Conservation (phyloP, 2,888 invertebrate species). For the Rugalucina vietnamica region DNA sequence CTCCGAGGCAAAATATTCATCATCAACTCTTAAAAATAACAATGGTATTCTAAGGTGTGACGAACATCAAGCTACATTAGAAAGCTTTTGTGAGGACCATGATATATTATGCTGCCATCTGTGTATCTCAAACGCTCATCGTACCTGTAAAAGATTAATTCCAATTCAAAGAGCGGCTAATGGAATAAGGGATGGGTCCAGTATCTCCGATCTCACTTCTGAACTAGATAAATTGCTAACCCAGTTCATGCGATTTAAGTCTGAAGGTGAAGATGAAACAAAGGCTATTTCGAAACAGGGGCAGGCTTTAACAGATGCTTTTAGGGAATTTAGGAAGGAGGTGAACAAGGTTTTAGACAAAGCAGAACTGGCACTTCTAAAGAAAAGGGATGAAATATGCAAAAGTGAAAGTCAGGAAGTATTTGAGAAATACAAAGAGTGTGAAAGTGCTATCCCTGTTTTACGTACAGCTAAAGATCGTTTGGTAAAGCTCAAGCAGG, state of each 20-base stretch:
- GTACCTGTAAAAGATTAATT: constrained; percentile 23
- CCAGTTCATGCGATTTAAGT: constrained; percentile 33
- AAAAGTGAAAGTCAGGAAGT: constrained; percentile 38
- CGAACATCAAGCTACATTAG: constrained; percentile 41
- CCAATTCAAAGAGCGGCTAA: constrained; percentile 36
- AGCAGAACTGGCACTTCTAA: constrained; percentile 37
- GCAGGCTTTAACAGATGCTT: constrained; percentile 32
- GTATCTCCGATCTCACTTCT: constrained; percentile 1
- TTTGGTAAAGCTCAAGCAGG: constrained; percentile 27
- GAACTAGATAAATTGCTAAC: constrained; percentile 34
- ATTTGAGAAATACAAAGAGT: constrained; percentile 35
- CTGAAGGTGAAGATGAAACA: constrained; percentile 37
- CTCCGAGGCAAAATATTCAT: constrained; percentile 1
- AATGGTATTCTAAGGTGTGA: constrained; percentile 26
- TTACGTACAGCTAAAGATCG: constrained; percentile 33
- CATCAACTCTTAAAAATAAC: neutral
- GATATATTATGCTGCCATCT: constrained; percentile 45
- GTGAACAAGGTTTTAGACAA: constrained; percentile 50
- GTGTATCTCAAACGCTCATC: constrained; percentile 36
- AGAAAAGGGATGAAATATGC: constrained; percentile 46
- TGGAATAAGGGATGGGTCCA: neutral
- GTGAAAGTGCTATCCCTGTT: constrained; percentile 43
- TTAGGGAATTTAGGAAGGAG: constrained; percentile 48
- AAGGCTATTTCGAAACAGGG: constrained; percentile 35
- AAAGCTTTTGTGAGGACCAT: constrained; percentile 44